These are phyloP conservation scores for Epinotia nisella DNA, from an alignment of 2,888 invertebrate genomes.

Conservation along the genomic window DNA sequence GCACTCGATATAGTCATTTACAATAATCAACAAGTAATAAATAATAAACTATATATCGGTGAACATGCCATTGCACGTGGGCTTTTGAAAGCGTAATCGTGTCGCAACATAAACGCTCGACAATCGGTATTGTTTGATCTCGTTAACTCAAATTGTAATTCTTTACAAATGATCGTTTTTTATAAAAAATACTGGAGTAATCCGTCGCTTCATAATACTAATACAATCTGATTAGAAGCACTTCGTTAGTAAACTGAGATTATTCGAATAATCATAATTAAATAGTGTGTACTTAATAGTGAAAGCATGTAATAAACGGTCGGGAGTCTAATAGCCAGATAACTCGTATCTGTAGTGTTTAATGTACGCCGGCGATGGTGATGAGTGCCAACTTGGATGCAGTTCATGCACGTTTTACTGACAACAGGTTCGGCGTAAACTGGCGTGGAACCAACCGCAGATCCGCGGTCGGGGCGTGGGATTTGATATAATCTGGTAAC, in stretches of 20 bases:
- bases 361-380: slow-evolving; percentile 34
- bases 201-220: not conserved
- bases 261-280: slow-evolving; percentile 13
- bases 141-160: not conserved
- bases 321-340: slow-evolving; percentile 33
- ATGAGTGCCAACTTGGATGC: slow-evolving; percentile 42
- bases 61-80: slow-evolving; percentile 13
- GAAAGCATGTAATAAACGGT: slow-evolving; percentile 26
- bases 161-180: not conserved
- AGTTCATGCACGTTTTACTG: slow-evolving; percentile 40
- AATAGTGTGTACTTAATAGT: slow-evolving; percentile 19
- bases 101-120: slow-evolving; percentile 13
- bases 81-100: slow-evolving; percentile 10
- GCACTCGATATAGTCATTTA: slow-evolving; percentile 11
- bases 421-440: slow-evolving; percentile 26
- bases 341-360: slow-evolving; percentile 30
- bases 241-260: not conserved
- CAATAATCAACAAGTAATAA: slow-evolving; percentile 16
- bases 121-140: slow-evolving; percentile 10
- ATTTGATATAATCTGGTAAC: slow-evolving; percentile 20
- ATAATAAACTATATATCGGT: slow-evolving; percentile 17
- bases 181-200: not conserved
- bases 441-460: slow-evolving; percentile 13
- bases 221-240: not conserved
- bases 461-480: slow-evolving; percentile 30